phyloP scores from a whole-genome alignment of 2,113 vertebrate genomes.

The Bungarus multicinctus region DNA sequence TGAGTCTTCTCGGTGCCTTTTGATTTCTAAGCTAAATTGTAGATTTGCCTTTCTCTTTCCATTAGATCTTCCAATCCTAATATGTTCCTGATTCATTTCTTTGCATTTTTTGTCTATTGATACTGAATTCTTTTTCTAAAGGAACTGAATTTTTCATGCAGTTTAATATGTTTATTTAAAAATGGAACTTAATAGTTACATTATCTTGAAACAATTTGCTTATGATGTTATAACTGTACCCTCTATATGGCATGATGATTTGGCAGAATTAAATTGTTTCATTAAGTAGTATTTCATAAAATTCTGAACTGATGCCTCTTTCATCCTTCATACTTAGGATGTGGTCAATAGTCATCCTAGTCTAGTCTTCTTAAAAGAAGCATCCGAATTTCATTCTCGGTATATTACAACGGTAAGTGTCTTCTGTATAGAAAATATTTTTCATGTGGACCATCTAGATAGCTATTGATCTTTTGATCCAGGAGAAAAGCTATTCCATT shows the following conservation, averaged over 20 bases:
- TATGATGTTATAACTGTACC: neutral
- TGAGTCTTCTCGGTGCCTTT: neutral
- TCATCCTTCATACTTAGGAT: constrained; percentile 71
- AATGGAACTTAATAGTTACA: neutral
- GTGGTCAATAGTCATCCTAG: constrained; percentile 92
- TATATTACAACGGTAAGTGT: constrained; percentile 94
- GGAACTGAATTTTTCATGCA: neutral
- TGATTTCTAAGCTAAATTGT: neutral
- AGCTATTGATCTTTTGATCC: neutral
- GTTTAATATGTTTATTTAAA: neutral
- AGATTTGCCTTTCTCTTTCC: neutral
- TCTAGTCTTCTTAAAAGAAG: constrained; percentile 91
- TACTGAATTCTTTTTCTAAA: neutral
- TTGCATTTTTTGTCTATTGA: neutral
- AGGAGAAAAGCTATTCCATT: neutral
- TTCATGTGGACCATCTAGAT: neutral
- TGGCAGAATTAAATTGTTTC: neutral
- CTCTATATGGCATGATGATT: neutral
- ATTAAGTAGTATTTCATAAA: constrained; percentile 11
- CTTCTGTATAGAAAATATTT: neutral
- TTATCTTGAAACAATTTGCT: neutral
- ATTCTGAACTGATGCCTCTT: neutral
- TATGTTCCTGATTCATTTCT: neutral
- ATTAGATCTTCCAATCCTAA: neutral
- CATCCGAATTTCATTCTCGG: constrained; percentile 91